Evolutionary conservation across 2,888 invertebrate species (phyloP).

Genomic region (Nemapogon koenigi): DNA sequence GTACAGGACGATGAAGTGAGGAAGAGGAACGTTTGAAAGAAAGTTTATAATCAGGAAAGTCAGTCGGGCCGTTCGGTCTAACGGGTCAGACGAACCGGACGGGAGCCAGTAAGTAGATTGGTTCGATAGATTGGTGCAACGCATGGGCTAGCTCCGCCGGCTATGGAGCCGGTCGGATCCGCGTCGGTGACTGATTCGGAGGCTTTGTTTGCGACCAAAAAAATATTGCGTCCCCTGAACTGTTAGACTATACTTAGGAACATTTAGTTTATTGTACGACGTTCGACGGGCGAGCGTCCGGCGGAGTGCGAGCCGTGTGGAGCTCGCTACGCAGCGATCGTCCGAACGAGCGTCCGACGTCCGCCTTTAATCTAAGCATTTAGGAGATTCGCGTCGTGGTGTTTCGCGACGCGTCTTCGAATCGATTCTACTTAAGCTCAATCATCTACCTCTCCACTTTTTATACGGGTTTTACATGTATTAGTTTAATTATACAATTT

Average conservation of each 20-base stretch:
- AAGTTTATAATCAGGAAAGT: slow-evolving; percentile 20
- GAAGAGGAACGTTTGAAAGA: no score
- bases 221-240: slow-evolving; percentile 56
- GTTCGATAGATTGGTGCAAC: not conserved
- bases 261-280: no score
- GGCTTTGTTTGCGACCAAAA: slow-evolving; percentile 36
- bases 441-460: slow-evolving; percentile 64
- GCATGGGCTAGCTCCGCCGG: slow-evolving; percentile 20
- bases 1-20: slow-evolving; percentile 38
- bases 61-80: slow-evolving; percentile 32
- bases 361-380: slow-evolving; percentile 53
- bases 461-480: slow-evolving; percentile 62
- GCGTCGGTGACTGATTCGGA: slow-evolving; percentile 58
- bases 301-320: no score
- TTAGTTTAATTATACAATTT: slow-evolving; percentile 65
- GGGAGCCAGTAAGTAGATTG: not conserved
- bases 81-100: slow-evolving; percentile 32
- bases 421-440: slow-evolving; percentile 60
- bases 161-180: slow-evolving; percentile 29
- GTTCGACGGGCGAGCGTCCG: no score
- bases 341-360: slow-evolving; percentile 28
- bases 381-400: slow-evolving; percentile 21
- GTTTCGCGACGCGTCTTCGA: slow-evolving; percentile 28
- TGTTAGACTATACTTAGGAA: slow-evolving; percentile 60
- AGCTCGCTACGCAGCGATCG: no score